Evolutionary conservation across 1,140 invertebrate species (phyloP).

Genomic region (Helicoverpa zea): DNA sequence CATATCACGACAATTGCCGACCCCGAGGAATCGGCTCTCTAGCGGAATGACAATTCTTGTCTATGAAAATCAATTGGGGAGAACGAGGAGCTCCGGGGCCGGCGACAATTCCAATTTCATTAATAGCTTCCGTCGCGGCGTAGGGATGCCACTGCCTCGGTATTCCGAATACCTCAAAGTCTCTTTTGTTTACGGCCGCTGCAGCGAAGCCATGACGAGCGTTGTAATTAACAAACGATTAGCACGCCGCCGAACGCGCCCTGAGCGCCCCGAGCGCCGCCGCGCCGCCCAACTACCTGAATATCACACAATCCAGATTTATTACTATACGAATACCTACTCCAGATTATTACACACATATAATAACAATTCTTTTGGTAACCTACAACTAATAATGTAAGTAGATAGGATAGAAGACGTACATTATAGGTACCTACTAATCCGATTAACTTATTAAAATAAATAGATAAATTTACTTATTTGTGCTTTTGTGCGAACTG

Average conservation of each 20-base stretch:
- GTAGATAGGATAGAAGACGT: no score
- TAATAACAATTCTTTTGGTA: no score
- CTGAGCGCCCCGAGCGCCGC: not conserved
- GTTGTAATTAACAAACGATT: constrained; percentile 50
- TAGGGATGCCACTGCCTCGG: constrained; percentile 53
- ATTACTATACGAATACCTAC: not conserved
- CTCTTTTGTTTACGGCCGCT: constrained; percentile 49
- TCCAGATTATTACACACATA: not conserved
- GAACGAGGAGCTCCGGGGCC: constrained; percentile 60
- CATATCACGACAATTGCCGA: constrained; percentile 82
- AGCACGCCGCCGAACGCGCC: constrained; percentile 16
- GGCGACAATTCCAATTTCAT: constrained; percentile 75
- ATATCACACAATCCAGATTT: constrained; percentile 10
- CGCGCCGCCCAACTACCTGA: constrained; percentile 7
- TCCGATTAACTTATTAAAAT: no score
- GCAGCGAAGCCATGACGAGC: constrained; percentile 47
- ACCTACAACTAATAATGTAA: no score
- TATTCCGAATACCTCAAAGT: constrained; percentile 55
- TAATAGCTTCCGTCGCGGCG: constrained; percentile 69
- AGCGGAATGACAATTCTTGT: constrained; percentile 77
- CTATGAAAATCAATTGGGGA: constrained; percentile 80
- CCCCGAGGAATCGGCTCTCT: constrained; percentile 74
- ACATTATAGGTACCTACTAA: no score
- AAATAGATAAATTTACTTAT: no score
- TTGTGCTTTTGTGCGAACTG: no score